Base-by-base conservation (phyloP, 2,113 vertebrate genomes). In the Oryzias javanicus region DNA sequence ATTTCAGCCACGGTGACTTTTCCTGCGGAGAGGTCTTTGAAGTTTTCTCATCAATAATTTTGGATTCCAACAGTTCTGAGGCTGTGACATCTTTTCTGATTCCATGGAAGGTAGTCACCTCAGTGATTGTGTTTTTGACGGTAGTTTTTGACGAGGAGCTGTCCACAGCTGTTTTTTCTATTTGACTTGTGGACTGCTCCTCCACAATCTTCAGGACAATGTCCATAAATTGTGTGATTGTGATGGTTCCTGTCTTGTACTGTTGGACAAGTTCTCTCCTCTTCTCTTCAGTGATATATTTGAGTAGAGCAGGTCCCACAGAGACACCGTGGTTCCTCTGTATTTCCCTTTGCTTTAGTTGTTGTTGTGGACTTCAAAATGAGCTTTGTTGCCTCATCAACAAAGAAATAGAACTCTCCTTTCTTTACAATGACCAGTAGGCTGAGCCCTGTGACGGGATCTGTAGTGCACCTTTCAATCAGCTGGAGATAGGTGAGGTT, bases 401-500 rank as follows among this genome's bases (percentile, higher is more conserved):
- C 78, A 50, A 84, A 91, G 16, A 78, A 51, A 2, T 93, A 92
- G 5, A 53, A 58, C 4, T 91, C 91, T 20, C 92, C 90, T 58
- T 90, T 91, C 48, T 77, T 84, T 3, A 80, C 84, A 20, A 94
- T 86, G 0, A 85, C 88, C 6, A 94, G 77, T 70, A 94, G 48
- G 52, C 49, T 78, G 0, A 92, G 74, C 1, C 85, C 89, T 0
- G 88, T 89, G 76, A 57, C 0, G 0, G 94, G 92, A 79, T 98
- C 96, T 0, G 77, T 91, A 42, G 95, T 57, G 67, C 96, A 98
- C 45, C 94, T 91, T 61, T 90, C 92, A 90, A 96, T 90, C 6
- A 98, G 93, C 82, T 96, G 93, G 85, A 96, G 79, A 82, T 98
- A 98, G 1, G 96, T 96, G 16, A 98, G 91, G 75, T 98, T 98